Conservation (phyloP, 1,140 invertebrate species). For the Brachionus paranguensis region DNA sequence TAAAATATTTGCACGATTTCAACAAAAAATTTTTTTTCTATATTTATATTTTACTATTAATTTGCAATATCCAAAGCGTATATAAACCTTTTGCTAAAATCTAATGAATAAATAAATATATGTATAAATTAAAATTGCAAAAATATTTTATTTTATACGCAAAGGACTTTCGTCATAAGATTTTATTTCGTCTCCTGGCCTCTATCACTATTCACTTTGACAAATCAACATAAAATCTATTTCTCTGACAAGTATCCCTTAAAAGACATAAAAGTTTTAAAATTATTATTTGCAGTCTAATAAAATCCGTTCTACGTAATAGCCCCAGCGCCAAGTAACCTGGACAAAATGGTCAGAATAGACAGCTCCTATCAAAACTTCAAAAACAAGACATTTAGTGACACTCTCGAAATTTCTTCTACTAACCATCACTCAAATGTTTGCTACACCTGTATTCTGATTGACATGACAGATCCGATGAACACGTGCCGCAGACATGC, state of each 20-base stretch:
- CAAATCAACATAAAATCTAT: not conserved
- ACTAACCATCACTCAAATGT: not conserved
- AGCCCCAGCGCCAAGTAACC: not conserved
- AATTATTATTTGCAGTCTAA: not conserved
- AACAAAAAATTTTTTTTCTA: not conserved
- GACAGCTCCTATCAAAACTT: not conserved
- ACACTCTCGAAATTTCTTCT: not conserved
- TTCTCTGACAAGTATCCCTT: not conserved
- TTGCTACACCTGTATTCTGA: constrained; percentile 10
- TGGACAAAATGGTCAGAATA: constrained; percentile 24
- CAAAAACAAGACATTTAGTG: not conserved
- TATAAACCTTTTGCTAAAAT: not conserved
- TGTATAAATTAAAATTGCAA: not conserved
- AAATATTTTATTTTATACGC: not conserved
- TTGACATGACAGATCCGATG: constrained; percentile 9
- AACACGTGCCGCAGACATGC: constrained; percentile 48
- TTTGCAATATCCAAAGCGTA: not conserved
- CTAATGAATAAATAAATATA: not conserved
- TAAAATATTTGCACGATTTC: not conserved
- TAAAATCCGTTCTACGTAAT: not conserved
- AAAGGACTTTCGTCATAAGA: not conserved
- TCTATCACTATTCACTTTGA: not conserved
- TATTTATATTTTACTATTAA: not conserved
- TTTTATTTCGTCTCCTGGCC: not conserved
- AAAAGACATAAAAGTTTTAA: not conserved